Evolutionary conservation across 1,140 invertebrate species (phyloP), one percentile per base, ranked within the genome.

Genomic region (Lordiphosa mommai): DNA sequence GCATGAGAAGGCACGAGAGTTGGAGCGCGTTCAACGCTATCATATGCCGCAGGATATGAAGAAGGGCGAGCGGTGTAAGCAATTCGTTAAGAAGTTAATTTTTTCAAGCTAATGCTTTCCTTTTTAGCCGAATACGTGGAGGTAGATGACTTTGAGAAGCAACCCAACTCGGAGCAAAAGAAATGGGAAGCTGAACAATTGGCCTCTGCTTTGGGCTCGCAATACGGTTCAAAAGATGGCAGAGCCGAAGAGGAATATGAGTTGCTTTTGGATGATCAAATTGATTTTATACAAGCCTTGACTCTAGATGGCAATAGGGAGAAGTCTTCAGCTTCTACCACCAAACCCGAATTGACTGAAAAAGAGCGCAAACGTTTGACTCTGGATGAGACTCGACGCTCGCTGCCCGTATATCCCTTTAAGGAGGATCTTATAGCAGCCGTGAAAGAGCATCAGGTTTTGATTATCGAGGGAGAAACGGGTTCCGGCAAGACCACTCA

Each of bases 171-270:
- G 4, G 98, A 99, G 88, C 98, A 99, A 89, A 93, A 93, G 61
- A 97, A 98, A 91, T 99, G 98, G 98, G 98, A 99, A 91, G 96
- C 98, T 53, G 98, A 99, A 89, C 96, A 98, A 90, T 94, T 99
- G 90, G 94, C 94, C 14, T 95, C 96, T n/a, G 98, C 97, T 12
- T 92, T 43, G 40, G 95, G 29, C 94, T 98, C 87, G 92, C 93
- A 73, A 73, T 98, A 99, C 92, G 98, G 98, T 9, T 96, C 98
- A 0, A 96, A 95, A 90, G 87, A 89, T 46, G 70, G 72, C 6
- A 94, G 92, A 86, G 90, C 90, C 72, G 90, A 93, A 82, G 93
- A 97, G 87, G 95, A 98, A 58, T 99, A 99, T 91, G 97, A 99
- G 70, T 91, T 98, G 27, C 89, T 99, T 5, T 89, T 99, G 51